Percentiles rank a stretch among this genome's conserved stretches.
Conservation (phyloP, 1,140 invertebrate species). For the Rhopalosiphum maidis region DNA sequence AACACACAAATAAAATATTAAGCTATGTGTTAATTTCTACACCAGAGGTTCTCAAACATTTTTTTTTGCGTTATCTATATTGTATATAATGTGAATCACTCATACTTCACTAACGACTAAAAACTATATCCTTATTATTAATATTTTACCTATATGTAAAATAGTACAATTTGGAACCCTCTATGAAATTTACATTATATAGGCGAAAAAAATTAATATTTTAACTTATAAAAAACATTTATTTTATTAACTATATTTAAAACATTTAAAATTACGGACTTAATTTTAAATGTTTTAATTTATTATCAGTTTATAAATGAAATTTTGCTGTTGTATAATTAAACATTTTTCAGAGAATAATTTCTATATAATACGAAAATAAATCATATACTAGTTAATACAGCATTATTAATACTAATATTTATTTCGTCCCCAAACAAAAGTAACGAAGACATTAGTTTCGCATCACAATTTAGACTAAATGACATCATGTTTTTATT, state of each 20-base stretch:
- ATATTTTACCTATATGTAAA: background rate
- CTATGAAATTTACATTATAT: background rate
- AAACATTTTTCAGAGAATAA: background rate
- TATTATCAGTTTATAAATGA: background rate
- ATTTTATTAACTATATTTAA: background rate
- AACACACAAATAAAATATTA: background rate
- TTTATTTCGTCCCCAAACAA: background rate
- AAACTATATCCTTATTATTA: background rate
- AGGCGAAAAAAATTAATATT: background rate
- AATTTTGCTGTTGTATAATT: background rate
- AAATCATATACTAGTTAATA: background rate
- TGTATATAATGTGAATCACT: background rate
- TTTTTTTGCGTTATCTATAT: background rate
- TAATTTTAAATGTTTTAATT: background rate
- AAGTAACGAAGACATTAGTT: constrained; percentile 29
- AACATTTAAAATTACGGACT: background rate
- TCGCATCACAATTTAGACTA: background rate
- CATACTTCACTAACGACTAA: background rate
- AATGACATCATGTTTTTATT: constrained; percentile 15
- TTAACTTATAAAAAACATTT: background rate
- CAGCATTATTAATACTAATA: background rate
- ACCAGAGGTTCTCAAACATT: background rate
- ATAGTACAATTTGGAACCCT: no score
- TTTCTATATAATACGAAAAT: background rate
- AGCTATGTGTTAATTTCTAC: background rate